Evolutionary conservation across 2,113 vertebrate species (phyloP), one percentile per base, ranked within the genome.

Genomic region (Chamaetylas fuelleborni): DNA sequence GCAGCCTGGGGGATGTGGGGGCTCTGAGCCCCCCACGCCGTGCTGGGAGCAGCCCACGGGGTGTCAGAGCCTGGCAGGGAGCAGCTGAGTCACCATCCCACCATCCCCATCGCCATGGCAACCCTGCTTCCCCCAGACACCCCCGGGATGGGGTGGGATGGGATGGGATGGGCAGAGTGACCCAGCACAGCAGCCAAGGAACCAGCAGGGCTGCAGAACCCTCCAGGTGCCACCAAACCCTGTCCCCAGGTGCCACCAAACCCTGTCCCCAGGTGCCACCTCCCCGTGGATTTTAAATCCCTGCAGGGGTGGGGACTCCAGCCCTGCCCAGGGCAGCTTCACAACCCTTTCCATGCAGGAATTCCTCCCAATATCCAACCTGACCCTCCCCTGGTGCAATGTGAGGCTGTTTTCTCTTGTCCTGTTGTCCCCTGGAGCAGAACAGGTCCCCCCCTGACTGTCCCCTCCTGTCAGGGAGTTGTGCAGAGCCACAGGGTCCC

Each of bases 301-400:
- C 36, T 50, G 5, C 61, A 20, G 29, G 6, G 4, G 4, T 17
- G 70, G 19, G 4, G 20, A 17, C 20, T 38, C 47, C 54, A 20
- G 0, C n/a, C 1, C 22, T 22, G 40, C 42, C 43, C 78, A 9
- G 43, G 31, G 65, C 34, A 50, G 80, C 53, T 66, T 15, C 1
- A 17, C 34, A 17, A 0, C 13, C 61, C 6, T 67, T 43, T 2
- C 53, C 62, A 51, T 0, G 45, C 31, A 8, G 45, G 40, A 15
- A 53, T 69, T 12, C 23, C 8, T 8, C 28, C 1, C 18, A 8
- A 15, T 5, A 7, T 38, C 22, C 62, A 60, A 5, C 11, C 45
- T 8, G 1, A 58, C 0, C 14, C n/a, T 4, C 3, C 15, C 8
- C 40, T n/a, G 28, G 50, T 6, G 1, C 66, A 34, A 12, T 45